Conservation (phyloP, 1,140 invertebrate genomes). For the Drosophila auraria region DNA sequence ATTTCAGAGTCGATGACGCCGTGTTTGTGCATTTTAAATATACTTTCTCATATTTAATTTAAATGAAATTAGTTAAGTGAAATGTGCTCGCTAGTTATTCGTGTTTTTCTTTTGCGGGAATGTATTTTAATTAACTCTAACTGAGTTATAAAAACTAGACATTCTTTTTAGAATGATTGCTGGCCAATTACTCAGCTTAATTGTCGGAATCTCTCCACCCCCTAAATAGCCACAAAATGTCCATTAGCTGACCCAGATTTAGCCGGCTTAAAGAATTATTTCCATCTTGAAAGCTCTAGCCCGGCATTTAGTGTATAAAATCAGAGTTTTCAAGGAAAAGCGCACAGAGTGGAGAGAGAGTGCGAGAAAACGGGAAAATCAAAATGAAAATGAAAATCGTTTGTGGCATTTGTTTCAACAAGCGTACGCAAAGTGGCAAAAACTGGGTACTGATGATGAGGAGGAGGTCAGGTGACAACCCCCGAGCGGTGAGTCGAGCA, state of each 20-base stretch:
- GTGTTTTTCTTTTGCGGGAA: neutral
- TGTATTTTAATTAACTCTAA: constrained; percentile 8
- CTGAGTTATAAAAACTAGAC: constrained; percentile 5
- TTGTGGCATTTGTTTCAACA: constrained; percentile 47
- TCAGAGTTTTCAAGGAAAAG: constrained; percentile 9
- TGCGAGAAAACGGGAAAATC: constrained; percentile 1
- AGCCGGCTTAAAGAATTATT: constrained; percentile 11
- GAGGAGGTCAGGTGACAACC: constrained; percentile 21
- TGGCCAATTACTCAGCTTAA: constrained; percentile 15
- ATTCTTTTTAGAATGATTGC: neutral
- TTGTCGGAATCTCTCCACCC: neutral
- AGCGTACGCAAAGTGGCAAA: constrained; percentile 41
- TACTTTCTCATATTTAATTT: constrained; percentile 18
- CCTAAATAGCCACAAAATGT: constrained; percentile 7
- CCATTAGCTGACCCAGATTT: constrained; percentile 8
- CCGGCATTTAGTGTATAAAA: constrained; percentile 10
- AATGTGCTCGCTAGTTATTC: neutral
- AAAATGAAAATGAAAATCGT: constrained; percentile 51
- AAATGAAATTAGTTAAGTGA: constrained; percentile 10
- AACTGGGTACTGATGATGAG: constrained; percentile 16
- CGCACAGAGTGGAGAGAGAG: neutral
- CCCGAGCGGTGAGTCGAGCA: constrained; percentile 38
- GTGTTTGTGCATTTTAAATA: constrained; percentile 39
- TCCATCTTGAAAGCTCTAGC: constrained; percentile 10
- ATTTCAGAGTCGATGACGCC: constrained; percentile 10